phyloP scores from a whole-genome alignment of 2,888 invertebrate genomes.

The Nycteola revayana region DNA sequence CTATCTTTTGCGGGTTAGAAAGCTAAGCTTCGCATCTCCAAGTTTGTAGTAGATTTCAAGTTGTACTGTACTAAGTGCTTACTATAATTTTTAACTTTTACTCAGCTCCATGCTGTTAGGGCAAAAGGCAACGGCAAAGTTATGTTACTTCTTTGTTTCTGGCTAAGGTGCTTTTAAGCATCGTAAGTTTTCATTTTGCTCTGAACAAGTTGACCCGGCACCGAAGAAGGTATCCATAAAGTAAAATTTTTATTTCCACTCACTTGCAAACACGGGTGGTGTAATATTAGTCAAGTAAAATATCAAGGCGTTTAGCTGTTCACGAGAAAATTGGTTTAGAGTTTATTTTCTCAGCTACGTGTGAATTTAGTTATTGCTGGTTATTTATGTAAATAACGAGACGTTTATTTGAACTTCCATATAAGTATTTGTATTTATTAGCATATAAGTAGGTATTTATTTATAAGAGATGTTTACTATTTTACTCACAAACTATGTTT shows the following conservation, averaged over 20 bases:
- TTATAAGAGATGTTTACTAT: no score
- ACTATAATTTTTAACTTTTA: constrained; percentile 9
- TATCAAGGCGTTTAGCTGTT: constrained; percentile 1
- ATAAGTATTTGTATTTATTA: no score
- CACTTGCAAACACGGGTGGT: constrained; percentile 9
- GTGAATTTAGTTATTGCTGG: no score
- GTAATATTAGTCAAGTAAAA: constrained; percentile 11
- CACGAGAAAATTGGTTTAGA: no score
- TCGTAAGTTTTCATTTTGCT: constrained; percentile 28
- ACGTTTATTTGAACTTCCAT: no score
- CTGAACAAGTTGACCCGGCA: constrained; percentile 12
- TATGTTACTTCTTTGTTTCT: constrained; percentile 31
- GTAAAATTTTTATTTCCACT: constrained; percentile 17
- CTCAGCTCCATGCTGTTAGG: constrained; percentile 11
- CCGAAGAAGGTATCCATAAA: constrained; percentile 14
- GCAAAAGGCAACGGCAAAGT: constrained; percentile 20
- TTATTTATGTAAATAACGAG: no score
- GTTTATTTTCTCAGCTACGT: no score
- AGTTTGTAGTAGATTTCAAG: no score
- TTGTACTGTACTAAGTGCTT: neutral
- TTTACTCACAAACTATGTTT: no score
- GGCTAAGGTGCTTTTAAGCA: constrained; percentile 24
- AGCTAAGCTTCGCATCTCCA: no score
- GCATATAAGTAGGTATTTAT: no score
- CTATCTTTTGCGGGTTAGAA: no score